These are phyloP conservation scores for Acleris laterana DNA, from an alignment of 2,888 invertebrate genomes.

Conservation along the genomic window DNA sequence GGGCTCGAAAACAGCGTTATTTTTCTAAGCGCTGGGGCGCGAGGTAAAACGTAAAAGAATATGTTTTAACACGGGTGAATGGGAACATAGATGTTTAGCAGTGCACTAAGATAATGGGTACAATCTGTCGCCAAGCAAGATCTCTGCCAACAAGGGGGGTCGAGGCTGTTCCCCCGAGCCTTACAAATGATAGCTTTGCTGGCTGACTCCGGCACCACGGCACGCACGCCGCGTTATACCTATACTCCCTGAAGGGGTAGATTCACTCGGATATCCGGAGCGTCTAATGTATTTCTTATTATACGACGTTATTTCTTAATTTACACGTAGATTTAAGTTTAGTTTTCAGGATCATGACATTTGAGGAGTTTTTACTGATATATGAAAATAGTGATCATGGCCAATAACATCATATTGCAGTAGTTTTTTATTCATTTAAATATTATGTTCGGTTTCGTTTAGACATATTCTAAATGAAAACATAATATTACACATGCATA, in stretches of 20 bases:
- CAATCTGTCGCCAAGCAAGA: slow-evolving; percentile 22
- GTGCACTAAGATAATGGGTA: slow-evolving; percentile 33
- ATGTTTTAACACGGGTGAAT: slow-evolving; percentile 31
- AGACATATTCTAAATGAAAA: no score
- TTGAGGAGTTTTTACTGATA: no score
- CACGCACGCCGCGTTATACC: slow-evolving; percentile 5
- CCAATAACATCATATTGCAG: no score
- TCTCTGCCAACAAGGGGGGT: slow-evolving; percentile 48
- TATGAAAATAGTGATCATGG: no score
- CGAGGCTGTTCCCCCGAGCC: slow-evolving; percentile 49
- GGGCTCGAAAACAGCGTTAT: slow-evolving; percentile 31
- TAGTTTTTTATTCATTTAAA: no score
- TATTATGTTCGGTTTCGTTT: no score
- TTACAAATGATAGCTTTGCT: slow-evolving; percentile 54
- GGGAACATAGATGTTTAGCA: slow-evolving; percentile 22
- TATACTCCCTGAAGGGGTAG: slow-evolving; percentile 15
- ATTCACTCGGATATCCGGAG: slow-evolving; percentile 8
- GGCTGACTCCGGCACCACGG: slow-evolving; percentile 34
- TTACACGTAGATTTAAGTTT: not conserved
- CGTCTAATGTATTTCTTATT: not conserved
- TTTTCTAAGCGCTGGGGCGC: slow-evolving; percentile 27
- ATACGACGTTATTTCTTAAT: not conserved
- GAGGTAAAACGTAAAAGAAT: slow-evolving; percentile 28
- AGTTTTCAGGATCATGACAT: no score
- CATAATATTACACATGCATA: no score